Evolutionary conservation across 2,113 vertebrate genomes (phyloP).

Genomic region (Orthonyx spaldingii): DNA sequence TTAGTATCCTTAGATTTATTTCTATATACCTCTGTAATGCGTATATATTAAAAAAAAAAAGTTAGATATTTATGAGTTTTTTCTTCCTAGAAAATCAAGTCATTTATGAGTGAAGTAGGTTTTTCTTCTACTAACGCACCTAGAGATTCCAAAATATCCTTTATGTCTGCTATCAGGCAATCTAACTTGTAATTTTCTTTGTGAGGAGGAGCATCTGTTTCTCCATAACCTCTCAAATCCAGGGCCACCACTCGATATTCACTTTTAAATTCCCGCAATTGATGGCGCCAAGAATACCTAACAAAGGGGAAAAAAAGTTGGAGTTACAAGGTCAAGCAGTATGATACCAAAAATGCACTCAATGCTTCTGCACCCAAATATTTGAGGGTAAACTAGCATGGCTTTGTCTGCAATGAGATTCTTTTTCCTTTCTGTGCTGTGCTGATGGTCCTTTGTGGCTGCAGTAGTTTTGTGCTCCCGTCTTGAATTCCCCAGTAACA

Average conservation of each 20-base stretch:
- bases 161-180: slow-evolving; percentile 89
- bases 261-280: slow-evolving; percentile 95
- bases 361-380: background rate
- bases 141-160: slow-evolving; percentile 94
- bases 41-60: background rate
- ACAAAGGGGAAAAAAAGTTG: background rate
- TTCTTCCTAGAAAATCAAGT: background rate
- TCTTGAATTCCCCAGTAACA: background rate
- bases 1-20: background rate
- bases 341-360: background rate
- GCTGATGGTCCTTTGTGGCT: background rate
- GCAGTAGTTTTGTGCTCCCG: background rate
- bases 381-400: background rate
- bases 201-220: slow-evolving; percentile 88
- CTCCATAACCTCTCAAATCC: slow-evolving; percentile 95
- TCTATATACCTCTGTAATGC: background rate
- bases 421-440: background rate
- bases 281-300: slow-evolving; percentile 98
- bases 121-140: slow-evolving; percentile 73
- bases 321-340: slow-evolving; percentile 14
- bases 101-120: background rate
- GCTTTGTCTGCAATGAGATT: background rate
- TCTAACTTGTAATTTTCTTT: slow-evolving; percentile 87
- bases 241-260: slow-evolving; percentile 94
- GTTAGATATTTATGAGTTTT: background rate